Conservation (phyloP, 2,797 vertebrate species). For the Hoplostethus mediterraneus region DNA sequence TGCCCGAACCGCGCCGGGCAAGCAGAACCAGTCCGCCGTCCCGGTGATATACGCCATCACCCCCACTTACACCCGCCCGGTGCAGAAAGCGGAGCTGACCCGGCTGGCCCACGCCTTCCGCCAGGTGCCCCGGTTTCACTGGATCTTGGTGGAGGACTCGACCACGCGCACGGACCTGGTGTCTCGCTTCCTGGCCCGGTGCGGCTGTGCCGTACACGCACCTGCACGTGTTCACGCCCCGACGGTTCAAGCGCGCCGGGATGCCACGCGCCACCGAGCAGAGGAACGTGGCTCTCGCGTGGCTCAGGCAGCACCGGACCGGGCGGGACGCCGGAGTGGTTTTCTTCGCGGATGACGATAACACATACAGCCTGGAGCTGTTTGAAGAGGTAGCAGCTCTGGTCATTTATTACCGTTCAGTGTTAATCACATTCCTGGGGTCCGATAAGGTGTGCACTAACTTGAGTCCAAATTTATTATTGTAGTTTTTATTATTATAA, state of each 20-base stretch:
- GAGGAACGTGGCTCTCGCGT: constrained; percentile 93
- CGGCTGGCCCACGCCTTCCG: constrained; percentile 94
- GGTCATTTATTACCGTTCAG: no score
- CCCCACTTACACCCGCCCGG: constrained; percentile 94
- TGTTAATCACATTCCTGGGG: no score
- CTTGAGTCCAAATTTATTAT: no score
- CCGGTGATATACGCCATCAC: constrained; percentile 96
- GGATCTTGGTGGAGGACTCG: constrained; percentile 96
- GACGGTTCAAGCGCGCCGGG: constrained; percentile 92
- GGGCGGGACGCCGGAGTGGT: constrained; percentile 89
- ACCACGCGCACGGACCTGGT: constrained; percentile 91
- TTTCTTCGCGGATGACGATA: constrained; percentile 99
- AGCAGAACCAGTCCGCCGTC: constrained; percentile 71
- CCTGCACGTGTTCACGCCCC: constrained; percentile 92
- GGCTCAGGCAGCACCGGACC: constrained; percentile 90
- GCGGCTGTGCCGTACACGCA: constrained; percentile 93
- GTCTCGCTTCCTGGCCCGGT: constrained; percentile 88
- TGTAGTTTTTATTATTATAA: no score
- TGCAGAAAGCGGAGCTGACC: constrained; percentile 98
- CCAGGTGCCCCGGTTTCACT: constrained; percentile 94
- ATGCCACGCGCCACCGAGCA: constrained; percentile 97
- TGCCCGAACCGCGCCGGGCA: constrained; percentile 56
- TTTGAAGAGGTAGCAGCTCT: constrained; percentile 90
- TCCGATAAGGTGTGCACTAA: no score
- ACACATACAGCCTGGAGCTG: constrained; percentile 98